phyloP scores from a whole-genome alignment of 1,140 invertebrate species.

The Drosophila nigrodunni region DNA sequence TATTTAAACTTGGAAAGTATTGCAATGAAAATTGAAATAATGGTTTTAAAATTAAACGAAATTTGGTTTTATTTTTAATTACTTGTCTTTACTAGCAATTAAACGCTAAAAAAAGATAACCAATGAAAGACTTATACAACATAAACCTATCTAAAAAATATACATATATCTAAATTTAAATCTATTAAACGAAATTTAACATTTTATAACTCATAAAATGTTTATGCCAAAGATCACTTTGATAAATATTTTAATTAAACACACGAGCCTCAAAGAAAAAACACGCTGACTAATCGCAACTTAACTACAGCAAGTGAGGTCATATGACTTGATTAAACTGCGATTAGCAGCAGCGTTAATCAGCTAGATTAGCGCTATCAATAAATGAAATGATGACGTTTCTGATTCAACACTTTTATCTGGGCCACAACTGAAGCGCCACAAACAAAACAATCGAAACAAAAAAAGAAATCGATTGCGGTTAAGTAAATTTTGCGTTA shows the following conservation, averaged over 20 bases:
- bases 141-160: too few relatives aligned
- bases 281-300: not conserved
- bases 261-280: too few relatives aligned
- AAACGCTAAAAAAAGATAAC: too few relatives aligned
- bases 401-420: conserved; percentile 47
- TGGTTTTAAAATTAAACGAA: too few relatives aligned
- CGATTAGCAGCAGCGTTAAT: conserved; percentile 26
- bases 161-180: too few relatives aligned
- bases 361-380: conserved; percentile 37
- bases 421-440: conserved; percentile 18
- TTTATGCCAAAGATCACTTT: not conserved
- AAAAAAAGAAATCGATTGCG: conserved; percentile 50
- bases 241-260: too few relatives aligned
- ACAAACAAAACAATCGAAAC: conserved; percentile 25
- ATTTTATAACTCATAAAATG: not conserved
- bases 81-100: too few relatives aligned
- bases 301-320: not conserved
- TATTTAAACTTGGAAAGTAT: too few relatives aligned
- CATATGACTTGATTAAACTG: conserved; percentile 22
- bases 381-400: conserved; percentile 32
- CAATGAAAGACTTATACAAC: too few relatives aligned
- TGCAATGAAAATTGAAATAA: too few relatives aligned
- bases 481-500: conserved; percentile 68
- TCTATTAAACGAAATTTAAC: too few relatives aligned
- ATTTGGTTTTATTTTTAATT: too few relatives aligned